Base-by-base conservation (phyloP, 2,888 invertebrate species). In the Odontomyia ornata region DNA sequence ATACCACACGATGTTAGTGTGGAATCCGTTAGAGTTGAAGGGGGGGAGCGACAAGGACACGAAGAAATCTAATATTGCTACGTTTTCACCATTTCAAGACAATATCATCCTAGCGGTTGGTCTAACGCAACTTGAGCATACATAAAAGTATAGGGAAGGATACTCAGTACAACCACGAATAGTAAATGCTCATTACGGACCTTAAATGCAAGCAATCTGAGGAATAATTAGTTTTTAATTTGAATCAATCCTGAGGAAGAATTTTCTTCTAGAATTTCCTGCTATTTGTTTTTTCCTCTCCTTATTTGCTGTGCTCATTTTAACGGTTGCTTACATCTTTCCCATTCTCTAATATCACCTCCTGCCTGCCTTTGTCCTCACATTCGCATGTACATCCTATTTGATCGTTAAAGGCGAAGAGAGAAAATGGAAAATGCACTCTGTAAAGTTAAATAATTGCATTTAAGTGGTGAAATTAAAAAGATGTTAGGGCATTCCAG, bases 151-250 rank as follows among this genome's bases (percentile, higher is more conserved):
- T n/a, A 65, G 13, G 25, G 15, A 15, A 36, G 36, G 36, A 36
- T 36, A 36, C 36, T 36, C 36, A 9, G 27, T 52, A 56, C 21
- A 52, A 52, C 25, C 28, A 15, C 27, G 27, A 28, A 25, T n/a
- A 27, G 47, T 27, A 71, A 71, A 47, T 71, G 28, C 46, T 67
- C 71, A 67, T 71, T 71, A 60, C 77, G 67, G 67, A 52, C 25
- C 47, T 71, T 75, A 77, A 78, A 77, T 75, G 75, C 47, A 77
- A 76, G 78, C 75, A 77, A 77, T 77, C 75, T 62, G 60, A 76
- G 75, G 77, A 78, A 77, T 78, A 77, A 78, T 78, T 77, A 78
- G 78, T 77, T 78, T 78, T 78, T 78, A 78, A 78, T 78, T 78
- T 78, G 73, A 76, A 79, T 77, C 76, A 79, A 79, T 77, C 73